A percentile compares a stretch with the other conserved stretches of the same genome.
These are phyloP conservation scores for Anthopleura xanthogrammica DNA, from an alignment of 92 coral and sea anemone species.

Conservation along the genomic window DNA sequence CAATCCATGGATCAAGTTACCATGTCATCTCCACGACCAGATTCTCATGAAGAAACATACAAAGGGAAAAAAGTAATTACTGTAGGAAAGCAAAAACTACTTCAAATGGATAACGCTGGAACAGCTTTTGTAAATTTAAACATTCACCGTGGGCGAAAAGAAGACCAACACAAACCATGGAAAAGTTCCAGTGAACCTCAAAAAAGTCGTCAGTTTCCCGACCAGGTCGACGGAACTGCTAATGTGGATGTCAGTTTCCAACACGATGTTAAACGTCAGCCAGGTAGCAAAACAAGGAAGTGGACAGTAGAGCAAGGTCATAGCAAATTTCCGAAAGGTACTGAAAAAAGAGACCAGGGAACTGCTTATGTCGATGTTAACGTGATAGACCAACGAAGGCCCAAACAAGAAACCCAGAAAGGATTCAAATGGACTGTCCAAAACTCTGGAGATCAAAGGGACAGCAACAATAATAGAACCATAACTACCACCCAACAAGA, in stretches of 20 bases:
- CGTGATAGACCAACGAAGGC: background rate
- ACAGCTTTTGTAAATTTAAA: slow-evolving; percentile 3
- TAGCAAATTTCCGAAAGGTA: background rate
- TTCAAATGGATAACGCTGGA: slow-evolving; percentile 8
- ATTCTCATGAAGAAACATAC: background rate
- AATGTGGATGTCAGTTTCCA: slow-evolving; percentile 11
- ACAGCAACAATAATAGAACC: background rate
- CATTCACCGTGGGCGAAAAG: background rate
- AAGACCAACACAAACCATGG: background rate
- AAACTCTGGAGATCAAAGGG: background rate
- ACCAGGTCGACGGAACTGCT: slow-evolving; percentile 5
- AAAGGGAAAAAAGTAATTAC: background rate
- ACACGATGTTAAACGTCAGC: background rate
- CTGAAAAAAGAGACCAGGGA: background rate
- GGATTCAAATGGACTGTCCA: slow-evolving; percentile 6
- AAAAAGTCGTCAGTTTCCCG: too few relatives aligned
- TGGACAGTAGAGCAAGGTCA: background rate
- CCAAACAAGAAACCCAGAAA: background rate
- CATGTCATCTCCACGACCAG: background rate
- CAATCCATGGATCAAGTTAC: background rate
- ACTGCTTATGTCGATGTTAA: background rate
- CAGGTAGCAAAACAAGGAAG: background rate
- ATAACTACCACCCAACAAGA: background rate
- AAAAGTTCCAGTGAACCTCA: background rate
- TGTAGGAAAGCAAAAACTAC: slow-evolving; percentile 12